phyloP scores from a whole-genome alignment of 2,888 invertebrate genomes.

The Pachydiplax longipennis region DNA sequence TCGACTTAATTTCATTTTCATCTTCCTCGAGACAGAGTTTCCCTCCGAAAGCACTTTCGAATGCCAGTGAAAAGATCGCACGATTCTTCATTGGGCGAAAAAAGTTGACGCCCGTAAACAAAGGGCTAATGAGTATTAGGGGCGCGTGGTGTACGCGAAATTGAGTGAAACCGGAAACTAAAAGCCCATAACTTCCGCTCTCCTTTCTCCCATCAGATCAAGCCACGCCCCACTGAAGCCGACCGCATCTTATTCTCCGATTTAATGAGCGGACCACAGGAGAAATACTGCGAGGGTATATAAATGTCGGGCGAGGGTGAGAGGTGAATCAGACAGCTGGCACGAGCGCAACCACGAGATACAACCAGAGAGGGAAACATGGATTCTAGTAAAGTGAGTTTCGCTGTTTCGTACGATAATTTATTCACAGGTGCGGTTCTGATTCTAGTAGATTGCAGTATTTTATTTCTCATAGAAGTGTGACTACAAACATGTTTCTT shows the following conservation, averaged over 20 bases:
- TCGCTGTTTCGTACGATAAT: no score
- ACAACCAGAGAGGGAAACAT: neutral
- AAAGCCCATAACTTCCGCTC: conserved; percentile 13
- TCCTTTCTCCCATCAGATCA: conserved; percentile 20
- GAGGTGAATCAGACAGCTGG: neutral
- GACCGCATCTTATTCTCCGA: neutral
- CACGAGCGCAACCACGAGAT: neutral
- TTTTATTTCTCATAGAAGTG: no score
- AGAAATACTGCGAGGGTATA: neutral
- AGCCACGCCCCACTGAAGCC: neutral
- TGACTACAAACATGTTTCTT: no score
- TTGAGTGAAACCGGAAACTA: conserved; percentile 28
- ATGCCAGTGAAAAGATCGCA: neutral
- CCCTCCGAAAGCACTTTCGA: neutral
- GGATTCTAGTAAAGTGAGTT: neutral
- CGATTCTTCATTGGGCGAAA: neutral
- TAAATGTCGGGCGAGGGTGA: neutral
- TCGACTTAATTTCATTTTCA: neutral
- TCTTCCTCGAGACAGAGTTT: neutral
- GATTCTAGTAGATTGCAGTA: no score
- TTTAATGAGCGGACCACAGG: neutral
- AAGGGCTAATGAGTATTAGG: neutral
- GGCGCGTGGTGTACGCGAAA: neutral
- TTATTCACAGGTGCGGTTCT: no score
- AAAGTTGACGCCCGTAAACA: neutral